Evolutionary conservation across 2,888 invertebrate species (phyloP).

Genomic region (Torymus auratus): DNA sequence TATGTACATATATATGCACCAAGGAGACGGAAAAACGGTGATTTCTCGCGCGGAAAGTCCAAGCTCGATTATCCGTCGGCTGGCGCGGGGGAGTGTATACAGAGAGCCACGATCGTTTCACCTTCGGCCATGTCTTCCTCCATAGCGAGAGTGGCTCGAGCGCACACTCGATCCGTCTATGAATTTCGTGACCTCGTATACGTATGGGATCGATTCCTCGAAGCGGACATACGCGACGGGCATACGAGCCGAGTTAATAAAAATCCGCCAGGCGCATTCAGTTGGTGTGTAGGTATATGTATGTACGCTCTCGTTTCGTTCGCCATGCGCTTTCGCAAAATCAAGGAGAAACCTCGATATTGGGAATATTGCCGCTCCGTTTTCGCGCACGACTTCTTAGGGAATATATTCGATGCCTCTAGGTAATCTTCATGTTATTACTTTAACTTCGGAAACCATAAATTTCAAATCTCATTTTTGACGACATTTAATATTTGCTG

Average conservation of each 20-base stretch:
- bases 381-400: neutral
- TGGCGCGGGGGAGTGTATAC: neutral
- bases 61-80: neutral
- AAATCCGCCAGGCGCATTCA: constrained; percentile 38
- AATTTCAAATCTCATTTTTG: too few relatives aligned
- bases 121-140: constrained; percentile 20
- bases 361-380: neutral
- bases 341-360: too few relatives aligned
- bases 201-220: constrained; percentile 61
- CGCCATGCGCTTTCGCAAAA: too few relatives aligned
- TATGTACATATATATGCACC: too few relatives aligned
- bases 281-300: neutral
- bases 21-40: too few relatives aligned
- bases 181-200: constrained; percentile 64
- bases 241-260: constrained; percentile 56
- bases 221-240: constrained; percentile 56
- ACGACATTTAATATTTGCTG: too few relatives aligned
- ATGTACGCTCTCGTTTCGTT: too few relatives aligned
- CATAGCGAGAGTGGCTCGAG: constrained; percentile 27
- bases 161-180: constrained; percentile 52
- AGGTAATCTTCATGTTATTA: too few relatives aligned
- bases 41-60: too few relatives aligned
- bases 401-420: too few relatives aligned
- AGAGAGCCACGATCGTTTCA: constrained; percentile 7
- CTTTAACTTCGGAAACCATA: too few relatives aligned